Conservation (phyloP, 2,113 vertebrate species). For the Seriola quinqueradiata region DNA sequence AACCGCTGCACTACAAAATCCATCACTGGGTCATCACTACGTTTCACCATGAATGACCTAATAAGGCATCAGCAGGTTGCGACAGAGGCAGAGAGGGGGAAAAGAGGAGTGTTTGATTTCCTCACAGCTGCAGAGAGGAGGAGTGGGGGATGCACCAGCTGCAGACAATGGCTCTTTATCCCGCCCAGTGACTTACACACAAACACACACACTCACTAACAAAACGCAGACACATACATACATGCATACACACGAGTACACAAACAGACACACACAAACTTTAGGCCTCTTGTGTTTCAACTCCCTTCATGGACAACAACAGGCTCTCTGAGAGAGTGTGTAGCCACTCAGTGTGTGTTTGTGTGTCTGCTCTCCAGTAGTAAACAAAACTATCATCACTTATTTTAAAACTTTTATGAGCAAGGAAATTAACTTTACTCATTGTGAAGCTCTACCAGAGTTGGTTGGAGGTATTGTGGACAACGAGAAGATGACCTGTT, state of each 20-base stretch:
- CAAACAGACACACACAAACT: conserved; percentile 57
- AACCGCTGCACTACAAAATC: conserved; percentile 45
- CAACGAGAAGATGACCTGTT: not conserved
- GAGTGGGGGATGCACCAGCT: conserved; percentile 86
- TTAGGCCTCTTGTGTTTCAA: conserved; percentile 72
- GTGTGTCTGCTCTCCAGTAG: conserved; percentile 39
- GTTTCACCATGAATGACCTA: conserved; percentile 75
- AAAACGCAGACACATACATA: conserved; percentile 52
- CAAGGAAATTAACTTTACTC: conserved; percentile 1
- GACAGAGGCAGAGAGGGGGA: conserved; percentile 72
- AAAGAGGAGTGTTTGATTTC: conserved; percentile 87
- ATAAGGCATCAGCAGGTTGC: conserved; percentile 79
- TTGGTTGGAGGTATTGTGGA: not conserved
- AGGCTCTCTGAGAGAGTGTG: conserved; percentile 67
- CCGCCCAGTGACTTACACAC: conserved; percentile 83
- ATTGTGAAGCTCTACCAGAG: not conserved
- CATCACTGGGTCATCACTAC: conserved; percentile 56
- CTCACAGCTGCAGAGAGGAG: conserved; percentile 87
- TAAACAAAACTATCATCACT: conserved; percentile 59
- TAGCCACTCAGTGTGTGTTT: conserved; percentile 34
- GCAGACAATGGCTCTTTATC: conserved; percentile 91
- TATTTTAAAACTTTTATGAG: conserved; percentile 13
- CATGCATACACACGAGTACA: conserved; percentile 33
- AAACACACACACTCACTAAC: conserved; percentile 62
- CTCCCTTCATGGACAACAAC: conserved; percentile 76